Evolutionary conservation across 2,888 invertebrate species (phyloP).

Genomic region (Perizoma flavofasciatum): DNA sequence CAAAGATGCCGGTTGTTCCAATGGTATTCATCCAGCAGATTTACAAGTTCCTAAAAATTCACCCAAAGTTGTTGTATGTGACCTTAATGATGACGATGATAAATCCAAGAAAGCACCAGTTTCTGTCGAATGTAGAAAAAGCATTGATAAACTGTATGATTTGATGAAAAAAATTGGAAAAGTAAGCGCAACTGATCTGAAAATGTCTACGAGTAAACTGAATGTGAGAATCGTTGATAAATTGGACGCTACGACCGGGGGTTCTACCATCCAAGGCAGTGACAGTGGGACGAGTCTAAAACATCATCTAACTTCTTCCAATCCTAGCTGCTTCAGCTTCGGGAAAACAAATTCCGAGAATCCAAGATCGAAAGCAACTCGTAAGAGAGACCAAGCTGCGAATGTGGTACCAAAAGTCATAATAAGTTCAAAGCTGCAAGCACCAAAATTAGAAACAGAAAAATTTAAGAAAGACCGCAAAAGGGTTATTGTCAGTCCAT

Average conservation of each 20-base stretch:
- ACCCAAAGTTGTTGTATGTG: constrained; percentile 28
- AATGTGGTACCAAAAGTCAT: constrained; percentile 64
- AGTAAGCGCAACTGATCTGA: constrained; percentile 38
- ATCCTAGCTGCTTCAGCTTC: constrained; percentile 57
- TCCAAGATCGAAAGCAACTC: constrained; percentile 22
- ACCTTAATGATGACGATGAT: constrained; percentile 21
- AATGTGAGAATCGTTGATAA: constrained; percentile 27
- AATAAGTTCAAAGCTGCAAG: constrained; percentile 58
- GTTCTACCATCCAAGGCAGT: constrained; percentile 51
- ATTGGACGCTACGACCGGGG: constrained; percentile 36
- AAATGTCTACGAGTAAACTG: constrained; percentile 38
- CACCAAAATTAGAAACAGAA: constrained; percentile 46
- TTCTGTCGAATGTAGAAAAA: constrained; percentile 64
- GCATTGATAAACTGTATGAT: constrained; percentile 71
- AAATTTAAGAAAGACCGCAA: constrained; percentile 51
- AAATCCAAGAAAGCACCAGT: constrained; percentile 44
- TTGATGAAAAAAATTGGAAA: constrained; percentile 63
- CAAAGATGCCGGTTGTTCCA: constrained; percentile 23
- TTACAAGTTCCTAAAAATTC: constrained; percentile 44
- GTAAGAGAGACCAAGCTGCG: constrained; percentile 40
- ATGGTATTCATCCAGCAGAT: constrained; percentile 19
- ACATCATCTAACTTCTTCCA: constrained; percentile 57
- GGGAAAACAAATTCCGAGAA: constrained; percentile 45
- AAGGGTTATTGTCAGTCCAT: constrained; percentile 38
- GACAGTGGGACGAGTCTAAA: constrained; percentile 69